Evolutionary conservation across 1,140 invertebrate species (phyloP), one percentile per base, ranked within the genome.

Genomic region (Lordiphosa clarofinis): DNA sequence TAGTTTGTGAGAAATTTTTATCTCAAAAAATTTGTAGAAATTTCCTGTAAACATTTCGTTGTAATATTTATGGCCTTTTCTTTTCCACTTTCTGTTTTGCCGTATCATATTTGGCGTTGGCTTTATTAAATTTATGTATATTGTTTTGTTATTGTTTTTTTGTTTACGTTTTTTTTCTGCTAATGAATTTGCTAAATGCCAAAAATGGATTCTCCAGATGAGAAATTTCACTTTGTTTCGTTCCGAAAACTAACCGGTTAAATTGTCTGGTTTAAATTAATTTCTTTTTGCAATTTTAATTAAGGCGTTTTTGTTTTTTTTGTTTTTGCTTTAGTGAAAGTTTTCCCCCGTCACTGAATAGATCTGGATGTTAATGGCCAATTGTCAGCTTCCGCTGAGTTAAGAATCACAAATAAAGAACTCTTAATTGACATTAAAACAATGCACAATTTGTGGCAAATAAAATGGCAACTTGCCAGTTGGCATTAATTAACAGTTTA

Each of bases 141-240:
- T 69, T 50, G 10, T 33, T 48, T 35, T 47, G n/a, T 47, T 13
- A 19, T 24, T 24, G 4, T 24, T 19, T 44, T 24, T 19, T 43
- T 69, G 39, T 8, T 33, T 15, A 1, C 3, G 19, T 44, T 58
- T 68, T 36, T 7, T 52, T 56, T 39, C 15, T 42, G 64, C 47
- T 71, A 78, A 82, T 84, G 66, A 84, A 60, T 68, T 68, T 76
- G 72, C 64, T 76, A 84, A 82, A 76, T 84, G 64, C 68, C 56
- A 69, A 70, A 84, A 76, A 54, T 69, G 54, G 67, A 42, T 68
- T 75, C 62, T 74, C 42, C 42, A 24, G n/a, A 33, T 56, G 43
- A 35, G 43, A 78, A 82, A 86, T 84, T 82, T 82, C 78, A 78
- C 78, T 78, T 84, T 82, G 84, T 71, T 60, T 36, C 42, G 13